Evolutionary conservation across 1,140 invertebrate genomes (phyloP), one percentile per base, ranked within the genome.

Genomic region (Sycophaga agraensis): DNA sequence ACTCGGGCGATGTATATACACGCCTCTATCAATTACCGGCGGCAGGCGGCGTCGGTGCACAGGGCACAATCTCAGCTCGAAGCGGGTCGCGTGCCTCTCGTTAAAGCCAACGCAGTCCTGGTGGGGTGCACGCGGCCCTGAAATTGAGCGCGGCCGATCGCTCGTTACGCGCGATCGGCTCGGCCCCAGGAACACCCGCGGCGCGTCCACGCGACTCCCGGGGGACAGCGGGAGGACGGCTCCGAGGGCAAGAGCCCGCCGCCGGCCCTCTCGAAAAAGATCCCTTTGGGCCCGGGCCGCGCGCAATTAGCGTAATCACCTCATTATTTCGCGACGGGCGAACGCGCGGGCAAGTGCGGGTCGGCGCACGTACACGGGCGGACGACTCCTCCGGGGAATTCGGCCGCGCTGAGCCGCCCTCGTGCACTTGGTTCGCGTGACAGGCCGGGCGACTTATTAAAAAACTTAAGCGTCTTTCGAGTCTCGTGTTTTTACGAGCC

Each of bases 81-180:
- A 19, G 4, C 39, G 21, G 9, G 66, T 37, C 74, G 73, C 73
- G 74, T 76, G 74, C 48, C 67, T 65, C 72, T 77, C 68, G 74
- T 77, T 77, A 77, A 76, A 76, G 71, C 73, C 68, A 70, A 76
- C 73, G 68, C 59, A 48, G 45, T 28, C 11, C 21, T n/a, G 46
- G 7, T 28, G 26, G 24, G 24, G 2, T 51, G 63, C 67, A 62
- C 59, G 69, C 71, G 71, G 71, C 68, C 69, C 59, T 73, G 68
- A 72, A 76, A 76, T 73, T 68, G 71, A 59, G 66, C 70, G 66
- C 70, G 71, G 66, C 39, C 35, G 11, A 24, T 26, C 50, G 67
- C 57, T 72, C 70, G 68, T 71, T 70, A 68, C 49, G 21, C 14
- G 17, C 17, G 34, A n/a, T n/a, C n/a, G n/a, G n/a, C n/a, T n/a